These are phyloP conservation scores for Tangara arthus DNA, from an alignment of 2,797 vertebrate species.

Conservation along the genomic window DNA sequence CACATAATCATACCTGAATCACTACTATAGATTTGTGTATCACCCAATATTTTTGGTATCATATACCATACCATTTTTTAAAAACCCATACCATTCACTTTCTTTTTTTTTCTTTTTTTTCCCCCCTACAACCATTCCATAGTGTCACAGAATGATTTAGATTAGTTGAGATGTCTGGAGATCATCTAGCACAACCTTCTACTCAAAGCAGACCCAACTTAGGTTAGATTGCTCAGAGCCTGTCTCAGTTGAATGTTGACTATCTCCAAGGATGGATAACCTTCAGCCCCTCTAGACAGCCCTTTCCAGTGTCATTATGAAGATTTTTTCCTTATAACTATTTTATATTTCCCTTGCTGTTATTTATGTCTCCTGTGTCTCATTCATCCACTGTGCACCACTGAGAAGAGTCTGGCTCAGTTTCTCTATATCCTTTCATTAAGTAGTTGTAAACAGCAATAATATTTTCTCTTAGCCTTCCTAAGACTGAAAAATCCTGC, in stretches of 20 bases:
- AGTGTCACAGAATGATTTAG: not conserved
- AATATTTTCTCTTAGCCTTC: not conserved
- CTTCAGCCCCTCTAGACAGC: not conserved
- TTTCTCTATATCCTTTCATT: not conserved
- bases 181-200: not conserved
- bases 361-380: not conserved
- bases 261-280: not conserved
- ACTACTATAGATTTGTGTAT: not conserved
- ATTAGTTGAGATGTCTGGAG: not conserved
- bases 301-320: not conserved
- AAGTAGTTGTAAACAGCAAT: not conserved
- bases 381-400: not conserved
- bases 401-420: not conserved
- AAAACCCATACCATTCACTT: not conserved
- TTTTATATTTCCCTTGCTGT: not conserved
- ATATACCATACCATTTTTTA: not conserved
- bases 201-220: not conserved
- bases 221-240: not conserved
- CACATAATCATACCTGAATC: not conserved
- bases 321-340: not conserved
- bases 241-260: not conserved
- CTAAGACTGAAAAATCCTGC: not conserved
- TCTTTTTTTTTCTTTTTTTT: not conserved
- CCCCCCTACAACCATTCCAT: accelerated
- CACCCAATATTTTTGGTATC: not conserved